Base-by-base conservation (phyloP, 2,797 vertebrate genomes). In the Euphonia xanthogaster region DNA sequence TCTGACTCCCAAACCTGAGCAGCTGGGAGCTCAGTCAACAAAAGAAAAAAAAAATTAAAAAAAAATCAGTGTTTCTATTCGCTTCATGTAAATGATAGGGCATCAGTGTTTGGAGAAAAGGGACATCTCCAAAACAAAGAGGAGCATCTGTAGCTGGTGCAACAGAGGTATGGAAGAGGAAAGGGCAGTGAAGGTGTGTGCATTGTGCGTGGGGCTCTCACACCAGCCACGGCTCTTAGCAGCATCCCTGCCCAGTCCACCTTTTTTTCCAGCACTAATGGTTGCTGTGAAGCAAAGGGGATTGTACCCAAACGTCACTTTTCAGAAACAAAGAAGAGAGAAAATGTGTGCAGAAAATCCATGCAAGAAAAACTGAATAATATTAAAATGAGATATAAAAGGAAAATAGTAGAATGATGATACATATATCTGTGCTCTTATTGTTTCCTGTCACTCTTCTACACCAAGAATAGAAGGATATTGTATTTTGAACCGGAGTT, bases 201-300 rank as follows among this genome's bases (percentile, higher is more conserved):
- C 2, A 1, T 21, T n/a, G 12, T 62, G 21, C 0, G 0, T 19
- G 40, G 48, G 58, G 16, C 25, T 67, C n/a, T 53, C 3, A 2
- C 63, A 17, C 14, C 0, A 1, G 15, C 17, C 0, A 1, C 6
- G 40, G 25, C 4, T 76, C 67, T 40, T 21, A 8, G 44, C 61
- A 68, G 14, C 54, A 51, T 37, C 44, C 19, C 31, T 76, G 28
- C 31, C 76, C 35, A 9, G 30, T 10, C 8, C 21, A 22, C 15
- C 18, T 57, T 67, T 62, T 25, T 55, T 33, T 63, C 17, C 42
- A 55, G 61, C 1, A 1, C 19, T 15, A 7, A 12, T 11, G 15
- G 37, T 14, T 8, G 1, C 28, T 61, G 17, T 31, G 60, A 61
- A 75, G 33, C 42, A 53, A 61, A 81, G 15, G 6, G 14, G 14